Base-by-base conservation (phyloP, 2,113 vertebrate genomes). In the Boleophthalmus pectinirostris region DNA sequence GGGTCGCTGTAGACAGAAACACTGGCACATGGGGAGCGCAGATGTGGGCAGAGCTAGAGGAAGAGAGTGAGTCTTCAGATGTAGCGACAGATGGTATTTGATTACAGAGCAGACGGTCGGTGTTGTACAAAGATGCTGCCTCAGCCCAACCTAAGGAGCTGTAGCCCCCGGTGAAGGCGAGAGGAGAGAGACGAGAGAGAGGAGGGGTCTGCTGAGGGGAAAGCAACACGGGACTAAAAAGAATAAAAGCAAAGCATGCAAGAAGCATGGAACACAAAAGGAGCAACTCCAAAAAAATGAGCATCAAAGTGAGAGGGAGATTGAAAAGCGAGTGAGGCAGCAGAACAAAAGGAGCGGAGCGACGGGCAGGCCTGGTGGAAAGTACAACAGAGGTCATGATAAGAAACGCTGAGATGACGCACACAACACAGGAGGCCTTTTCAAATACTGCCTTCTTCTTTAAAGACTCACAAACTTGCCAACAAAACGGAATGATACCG, bases 31-130 rank as follows among this genome's bases (percentile, higher is more conserved):
- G 53, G 70, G 73, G 73, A 80, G 80, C 85, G 88, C 86, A 91
- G 88, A 88, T 88, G 88, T 90, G 82, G 84, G 70, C 29, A 45
- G 75, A 56, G 79, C 66, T 79, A 66, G 69, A 86, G 83, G 78
- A 87, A 83, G 79, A 83, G 86, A 86, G 89, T 77, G 86, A 89
- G 96, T 95, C 96, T 97, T 98, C 96, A 98, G 97, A 97, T 98
- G 97, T 96, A 98, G 96, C 95, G 96, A 98, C 97, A 98, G 97
- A 98, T 98, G 97, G 97, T 97, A 96, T 98, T 98, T 98, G 97
- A 98, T 97, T 97, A 97, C 95, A 94, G 95, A 98, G 96, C 97
- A 98, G 96, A 98, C 96, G 96, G 96, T 97, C 95, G 93, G 95
- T 96, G 96, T 97, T 97, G 97, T 96, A 96, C 96, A 98, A 97